Percentiles rank a stretch among this genome's conserved stretches.
phyloP scores from a whole-genome alignment of 2,113 vertebrate genomes.

The Myrmophylax atrothorax region DNA sequence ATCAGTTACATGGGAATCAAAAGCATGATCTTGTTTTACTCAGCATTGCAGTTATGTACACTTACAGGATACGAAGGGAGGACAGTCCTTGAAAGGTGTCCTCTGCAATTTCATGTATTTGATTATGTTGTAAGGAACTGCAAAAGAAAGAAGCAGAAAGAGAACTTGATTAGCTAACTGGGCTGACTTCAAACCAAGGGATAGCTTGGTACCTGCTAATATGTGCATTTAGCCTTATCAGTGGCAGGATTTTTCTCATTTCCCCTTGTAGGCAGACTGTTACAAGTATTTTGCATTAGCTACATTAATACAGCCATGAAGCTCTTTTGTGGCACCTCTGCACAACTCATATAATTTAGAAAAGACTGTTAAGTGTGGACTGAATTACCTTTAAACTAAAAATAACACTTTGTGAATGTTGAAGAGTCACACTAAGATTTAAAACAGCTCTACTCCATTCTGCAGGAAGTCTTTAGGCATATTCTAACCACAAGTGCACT shows the following conservation, averaged over 20 bases:
- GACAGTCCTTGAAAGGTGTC: conserved; percentile 87
- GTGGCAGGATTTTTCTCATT: background rate
- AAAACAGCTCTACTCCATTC: background rate
- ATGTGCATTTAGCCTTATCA: background rate
- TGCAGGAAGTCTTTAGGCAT: background rate
- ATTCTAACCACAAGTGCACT: background rate
- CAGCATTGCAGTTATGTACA: conserved; percentile 7
- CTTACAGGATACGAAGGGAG: conserved; percentile 90
- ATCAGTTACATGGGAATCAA: background rate
- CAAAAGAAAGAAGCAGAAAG: background rate
- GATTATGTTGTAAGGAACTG: conserved; percentile 94
- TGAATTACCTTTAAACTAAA: background rate
- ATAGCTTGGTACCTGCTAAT: background rate
- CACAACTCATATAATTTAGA: background rate
- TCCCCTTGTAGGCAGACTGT: background rate
- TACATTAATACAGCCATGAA: background rate
- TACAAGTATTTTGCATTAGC: background rate
- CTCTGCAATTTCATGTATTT: conserved; percentile 83
- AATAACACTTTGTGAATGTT: background rate
- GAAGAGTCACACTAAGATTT: background rate
- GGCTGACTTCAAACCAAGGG: background rate
- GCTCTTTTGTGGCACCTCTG: background rate
- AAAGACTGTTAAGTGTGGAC: background rate
- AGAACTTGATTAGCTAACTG: background rate
- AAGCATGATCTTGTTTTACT: background rate